Evolutionary conservation across 2,888 invertebrate genomes (phyloP).

Genomic region (Taphrorychus bicolor): DNA sequence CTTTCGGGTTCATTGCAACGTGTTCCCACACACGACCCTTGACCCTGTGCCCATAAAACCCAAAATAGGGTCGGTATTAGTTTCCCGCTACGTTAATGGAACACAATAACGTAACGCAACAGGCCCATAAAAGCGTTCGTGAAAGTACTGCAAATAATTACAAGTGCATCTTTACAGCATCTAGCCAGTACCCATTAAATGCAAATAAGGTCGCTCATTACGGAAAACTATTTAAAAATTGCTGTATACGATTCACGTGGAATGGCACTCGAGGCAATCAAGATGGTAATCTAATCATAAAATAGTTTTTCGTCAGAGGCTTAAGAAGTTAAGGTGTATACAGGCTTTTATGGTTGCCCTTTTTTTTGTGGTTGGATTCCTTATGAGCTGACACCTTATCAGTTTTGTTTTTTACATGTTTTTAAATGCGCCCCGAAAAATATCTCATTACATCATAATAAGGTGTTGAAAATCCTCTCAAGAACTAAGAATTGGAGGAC

Average conservation of each 20-base stretch:
- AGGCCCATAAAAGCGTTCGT: constrained; percentile 1
- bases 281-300: constrained; percentile 12
- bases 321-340: not conserved
- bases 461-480: too few relatives aligned
- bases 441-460: too few relatives aligned
- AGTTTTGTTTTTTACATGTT: too few relatives aligned
- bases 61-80: not conserved
- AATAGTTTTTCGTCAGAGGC: not conserved
- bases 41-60: not conserved
- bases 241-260: constrained; percentile 2
- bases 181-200: constrained; percentile 15
- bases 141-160: constrained; percentile 22
- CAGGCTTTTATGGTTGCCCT: not conserved
- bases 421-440: too few relatives aligned
- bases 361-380: not conserved
- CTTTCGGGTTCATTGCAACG: too few relatives aligned
- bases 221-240: constrained; percentile 25
- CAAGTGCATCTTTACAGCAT: constrained; percentile 15
- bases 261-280: constrained; percentile 3
- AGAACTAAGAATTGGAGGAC: too few relatives aligned
- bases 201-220: constrained; percentile 24
- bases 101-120: not conserved
- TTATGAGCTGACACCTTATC: too few relatives aligned
- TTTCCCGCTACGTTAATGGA: not conserved
- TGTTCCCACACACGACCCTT: not conserved